Conservation (phyloP, 1,140 invertebrate species). For the Lepidurus couesii region DNA sequence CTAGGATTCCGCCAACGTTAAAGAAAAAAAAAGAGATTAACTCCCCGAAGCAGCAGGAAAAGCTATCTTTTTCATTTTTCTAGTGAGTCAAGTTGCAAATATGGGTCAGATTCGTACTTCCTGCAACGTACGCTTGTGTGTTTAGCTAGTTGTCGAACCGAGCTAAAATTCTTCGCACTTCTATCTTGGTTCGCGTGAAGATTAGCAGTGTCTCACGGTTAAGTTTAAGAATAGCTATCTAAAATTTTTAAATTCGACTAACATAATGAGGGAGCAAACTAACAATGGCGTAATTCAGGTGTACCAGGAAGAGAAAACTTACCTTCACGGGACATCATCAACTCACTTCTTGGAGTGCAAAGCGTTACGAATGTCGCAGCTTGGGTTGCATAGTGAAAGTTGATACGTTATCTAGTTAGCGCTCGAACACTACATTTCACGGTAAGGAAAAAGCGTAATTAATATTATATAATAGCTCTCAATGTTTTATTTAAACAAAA, state of each 20-base stretch:
- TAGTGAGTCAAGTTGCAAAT: background rate
- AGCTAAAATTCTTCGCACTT: background rate
- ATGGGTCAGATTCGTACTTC: conserved; percentile 10
- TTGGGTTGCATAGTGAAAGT: background rate
- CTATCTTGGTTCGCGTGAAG: no score
- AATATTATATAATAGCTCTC: background rate
- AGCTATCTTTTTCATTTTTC: background rate
- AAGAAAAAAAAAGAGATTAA: background rate
- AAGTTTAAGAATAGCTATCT: no score
- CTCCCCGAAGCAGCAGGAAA: background rate
- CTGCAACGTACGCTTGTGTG: background rate
- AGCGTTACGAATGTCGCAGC: background rate
- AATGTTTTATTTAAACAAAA: background rate
- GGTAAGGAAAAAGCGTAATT: background rate
- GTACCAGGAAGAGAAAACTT: background rate
- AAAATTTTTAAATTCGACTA: no score
- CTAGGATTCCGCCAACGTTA: background rate
- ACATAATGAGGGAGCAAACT: no score
- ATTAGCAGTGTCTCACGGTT: no score
- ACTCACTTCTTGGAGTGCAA: background rate
- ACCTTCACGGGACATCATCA: background rate
- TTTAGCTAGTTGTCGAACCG: background rate
- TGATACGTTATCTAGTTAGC: background rate
- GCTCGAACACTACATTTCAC: background rate
- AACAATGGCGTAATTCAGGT: no score